Evolutionary conservation across 2,888 invertebrate species (phyloP).

Genomic region (Galerucella nymphaeae): DNA sequence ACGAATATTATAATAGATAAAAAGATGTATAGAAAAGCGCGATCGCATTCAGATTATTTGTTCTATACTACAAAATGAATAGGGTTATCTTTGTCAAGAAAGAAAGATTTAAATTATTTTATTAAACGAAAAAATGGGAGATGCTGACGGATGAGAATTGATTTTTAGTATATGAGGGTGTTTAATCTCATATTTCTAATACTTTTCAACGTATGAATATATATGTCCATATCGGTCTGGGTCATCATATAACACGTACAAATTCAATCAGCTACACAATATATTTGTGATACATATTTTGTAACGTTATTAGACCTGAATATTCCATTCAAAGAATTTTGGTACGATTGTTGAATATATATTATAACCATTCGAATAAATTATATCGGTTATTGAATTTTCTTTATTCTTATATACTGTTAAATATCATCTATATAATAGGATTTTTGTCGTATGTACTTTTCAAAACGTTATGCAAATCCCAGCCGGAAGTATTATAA

Average conservation of each 20-base stretch:
- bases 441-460: background rate
- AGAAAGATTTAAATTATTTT: background rate
- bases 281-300: background rate
- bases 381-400: background rate
- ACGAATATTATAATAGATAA: background rate
- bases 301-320: conserved; percentile 13
- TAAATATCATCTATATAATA: background rate
- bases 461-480: background rate
- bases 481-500: too few species aligned
- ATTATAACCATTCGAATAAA: background rate
- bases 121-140: background rate
- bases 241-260: background rate
- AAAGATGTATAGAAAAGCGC: background rate
- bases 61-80: background rate
- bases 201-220: background rate
- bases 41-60: background rate
- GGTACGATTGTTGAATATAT: conserved; percentile 3
- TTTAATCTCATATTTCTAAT: background rate
- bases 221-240: background rate
- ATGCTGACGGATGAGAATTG: too few species aligned
- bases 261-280: background rate
- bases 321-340: conserved; percentile 7
- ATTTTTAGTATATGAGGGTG: too few species aligned
- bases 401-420: background rate
- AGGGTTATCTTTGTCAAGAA: background rate